phyloP scores from a whole-genome alignment of 2,797 vertebrate species.

The Melanogrammus aeglefinus region DNA sequence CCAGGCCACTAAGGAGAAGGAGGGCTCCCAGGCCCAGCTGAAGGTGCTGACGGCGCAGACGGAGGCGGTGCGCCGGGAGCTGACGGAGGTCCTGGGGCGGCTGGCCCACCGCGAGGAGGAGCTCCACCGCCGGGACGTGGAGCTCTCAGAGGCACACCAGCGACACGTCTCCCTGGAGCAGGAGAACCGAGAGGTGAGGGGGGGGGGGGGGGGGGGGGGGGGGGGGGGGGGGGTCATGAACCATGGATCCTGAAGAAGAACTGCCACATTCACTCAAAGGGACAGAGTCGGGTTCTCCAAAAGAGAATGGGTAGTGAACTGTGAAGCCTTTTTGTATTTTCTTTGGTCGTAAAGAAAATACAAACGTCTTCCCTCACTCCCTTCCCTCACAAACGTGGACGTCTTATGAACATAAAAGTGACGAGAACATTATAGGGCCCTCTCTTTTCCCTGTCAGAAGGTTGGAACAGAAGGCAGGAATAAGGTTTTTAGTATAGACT shows the following conservation, averaged over 20 bases:
- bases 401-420: not conserved
- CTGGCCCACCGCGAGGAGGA: slow-evolving; percentile 87
- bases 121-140: slow-evolving; percentile 78
- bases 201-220: slow-evolving; percentile 9
- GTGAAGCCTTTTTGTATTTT: not conserved
- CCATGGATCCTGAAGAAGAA: no score
- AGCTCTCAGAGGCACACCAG: slow-evolving; percentile 77
- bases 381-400: no score
- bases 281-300: no score
- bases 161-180: slow-evolving; percentile 77
- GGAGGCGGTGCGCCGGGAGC: slow-evolving; percentile 82
- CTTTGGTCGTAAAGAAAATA: not conserved
- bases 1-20: slow-evolving; percentile 82
- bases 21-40: slow-evolving; percentile 78
- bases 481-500: not conserved
- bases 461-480: no score
- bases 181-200: slow-evolving; percentile 76
- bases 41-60: slow-evolving; percentile 81
- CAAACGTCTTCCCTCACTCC: no score
- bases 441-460: no score
- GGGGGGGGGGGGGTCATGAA: not conserved
- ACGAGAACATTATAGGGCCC: no score
- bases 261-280: no score
- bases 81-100: slow-evolving; percentile 81
- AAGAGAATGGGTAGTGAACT: not conserved